Conservation (phyloP, 2,888 invertebrate genomes). For the Athalia rosae region DNA sequence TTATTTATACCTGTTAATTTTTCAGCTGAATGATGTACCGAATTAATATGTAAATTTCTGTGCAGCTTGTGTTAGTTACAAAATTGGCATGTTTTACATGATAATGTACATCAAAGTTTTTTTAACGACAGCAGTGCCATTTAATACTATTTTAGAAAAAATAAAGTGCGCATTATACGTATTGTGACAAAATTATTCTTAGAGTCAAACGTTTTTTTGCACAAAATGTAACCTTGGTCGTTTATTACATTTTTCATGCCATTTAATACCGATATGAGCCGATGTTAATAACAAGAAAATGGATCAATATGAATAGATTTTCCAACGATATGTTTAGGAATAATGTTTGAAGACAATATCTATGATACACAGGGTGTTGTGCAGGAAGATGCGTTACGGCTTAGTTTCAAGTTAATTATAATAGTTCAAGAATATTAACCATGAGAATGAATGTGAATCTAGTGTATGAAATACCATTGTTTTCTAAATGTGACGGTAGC, state of each 20-base stretch:
- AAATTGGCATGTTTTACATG: constrained; percentile 12
- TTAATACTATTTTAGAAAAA: too few species aligned
- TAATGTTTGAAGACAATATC: constrained; percentile 36
- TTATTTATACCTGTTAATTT: constrained; percentile 34
- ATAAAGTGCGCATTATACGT: too few species aligned
- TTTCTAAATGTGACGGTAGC: too few species aligned
- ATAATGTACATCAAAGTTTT: constrained; percentile 34
- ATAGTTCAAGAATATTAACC: background rate
- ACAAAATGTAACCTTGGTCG: background rate
- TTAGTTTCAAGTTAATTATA: constrained; percentile 20
- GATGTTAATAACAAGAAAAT: constrained; percentile 37
- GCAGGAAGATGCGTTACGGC: constrained; percentile 7
- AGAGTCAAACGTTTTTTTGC: too few species aligned
- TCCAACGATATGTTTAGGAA: constrained; percentile 9
- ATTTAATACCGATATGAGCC: background rate
- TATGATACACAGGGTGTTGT: constrained; percentile 31
- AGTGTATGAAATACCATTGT: background rate
- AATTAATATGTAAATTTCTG: constrained; percentile 28
- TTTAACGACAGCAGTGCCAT: constrained; percentile 17
- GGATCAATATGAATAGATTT: constrained; percentile 24
- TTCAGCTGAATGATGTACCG: constrained; percentile 45
- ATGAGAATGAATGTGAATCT: constrained; percentile 17
- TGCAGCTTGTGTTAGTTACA: constrained; percentile 36
- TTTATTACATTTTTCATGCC: background rate
- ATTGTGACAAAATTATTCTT: too few species aligned